Percentiles rank a stretch among this genome's conserved stretches.
These are phyloP conservation scores for Eretmocerus hayati DNA, from an alignment of 2,888 invertebrate genomes.

Conservation along the genomic window DNA sequence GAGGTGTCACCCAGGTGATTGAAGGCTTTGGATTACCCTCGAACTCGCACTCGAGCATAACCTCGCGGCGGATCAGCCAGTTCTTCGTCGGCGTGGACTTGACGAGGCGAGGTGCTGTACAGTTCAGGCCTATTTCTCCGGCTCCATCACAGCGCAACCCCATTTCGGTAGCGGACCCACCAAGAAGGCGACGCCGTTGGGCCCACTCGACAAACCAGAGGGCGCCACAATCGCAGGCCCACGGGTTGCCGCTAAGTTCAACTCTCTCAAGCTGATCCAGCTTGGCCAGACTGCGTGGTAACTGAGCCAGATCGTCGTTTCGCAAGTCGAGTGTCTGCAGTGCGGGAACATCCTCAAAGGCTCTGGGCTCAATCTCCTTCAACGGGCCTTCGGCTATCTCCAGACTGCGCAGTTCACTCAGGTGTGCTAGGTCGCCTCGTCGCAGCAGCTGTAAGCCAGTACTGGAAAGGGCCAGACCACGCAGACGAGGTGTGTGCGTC, in stretches of 20 bases:
- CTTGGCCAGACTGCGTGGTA: slow-evolving; percentile 64
- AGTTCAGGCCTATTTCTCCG: slow-evolving; percentile 66
- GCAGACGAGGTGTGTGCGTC: slow-evolving; percentile 49
- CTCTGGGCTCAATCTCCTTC: slow-evolving; percentile 33
- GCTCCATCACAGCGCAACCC: slow-evolving; percentile 53
- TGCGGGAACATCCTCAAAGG: slow-evolving; percentile 35
- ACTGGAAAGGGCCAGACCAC: slow-evolving; percentile 53
- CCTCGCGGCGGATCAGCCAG: slow-evolving; percentile 56
- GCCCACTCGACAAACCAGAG: slow-evolving; percentile 67
- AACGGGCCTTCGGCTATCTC: slow-evolving; percentile 53
- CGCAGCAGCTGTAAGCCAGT: slow-evolving; percentile 61
- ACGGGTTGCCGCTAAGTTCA: slow-evolving; percentile 67
- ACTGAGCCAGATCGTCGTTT: slow-evolving; percentile 61
- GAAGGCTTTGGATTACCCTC: slow-evolving; percentile 71
- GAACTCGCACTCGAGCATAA: slow-evolving; percentile 69
- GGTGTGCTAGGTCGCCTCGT: slow-evolving; percentile 60
- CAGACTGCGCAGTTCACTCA: slow-evolving; percentile 57
- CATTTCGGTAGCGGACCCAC: slow-evolving; percentile 53
- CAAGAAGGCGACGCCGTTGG: slow-evolving; percentile 48
- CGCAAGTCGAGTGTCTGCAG: slow-evolving; percentile 45
- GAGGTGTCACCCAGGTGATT: slow-evolving; percentile 80
- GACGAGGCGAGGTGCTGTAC: slow-evolving; percentile 59
- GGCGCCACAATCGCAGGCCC: slow-evolving; percentile 82
- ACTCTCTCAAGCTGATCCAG: slow-evolving; percentile 59
- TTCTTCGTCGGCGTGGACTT: slow-evolving; percentile 57